Evolutionary conservation across 2,888 invertebrate genomes (phyloP), one percentile per base, ranked within the genome.

Genomic region (Lottia gigantea): DNA sequence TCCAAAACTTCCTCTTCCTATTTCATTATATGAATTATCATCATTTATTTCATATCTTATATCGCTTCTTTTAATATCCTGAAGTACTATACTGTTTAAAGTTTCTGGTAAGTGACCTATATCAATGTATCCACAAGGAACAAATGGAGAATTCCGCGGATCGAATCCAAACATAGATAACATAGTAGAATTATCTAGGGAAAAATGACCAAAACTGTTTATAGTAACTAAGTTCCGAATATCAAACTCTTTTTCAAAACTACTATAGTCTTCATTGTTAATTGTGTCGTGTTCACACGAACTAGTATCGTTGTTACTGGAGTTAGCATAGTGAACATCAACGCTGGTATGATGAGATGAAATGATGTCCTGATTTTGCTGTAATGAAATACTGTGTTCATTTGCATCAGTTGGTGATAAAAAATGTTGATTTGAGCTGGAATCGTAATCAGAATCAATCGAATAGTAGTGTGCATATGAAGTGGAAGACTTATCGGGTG

Each of bases 1-100:
- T 16, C 73, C 75, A 49, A 72, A 76, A 45, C 72, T 72, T 26
- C 75, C 75, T 7, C 75, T 70, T 15, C 73, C 75, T 16, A 76
- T 72, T 26, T 75, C 73, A 15, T 72, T 73, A 66, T 71, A 76
- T 7, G 72, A 73, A 19, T 72, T 71, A 49, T 71, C 71, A 11
- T 74, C 72, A 15, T 70, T 68, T 61, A 69, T 66, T 7, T 71
- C 66, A 49, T 74, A 76, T 11, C 64, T 62, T 16, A 74, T 65
- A 8, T 72, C 63, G 23, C 72, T 70, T 26, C 71, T 67, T 63
- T 72, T 71, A 19, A 76, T 72, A 4, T 70, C 62, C 11, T 73
- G 71, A 23, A 76, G 65, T 45, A 62, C 64, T 61, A 75, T 68
- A 46, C 71, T 69, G 31, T 76, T 72, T 25, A 76, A 55, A 11